Evolutionary conservation across 2,888 invertebrate genomes (phyloP).

Genomic region (Drymonia ruficornis): DNA sequence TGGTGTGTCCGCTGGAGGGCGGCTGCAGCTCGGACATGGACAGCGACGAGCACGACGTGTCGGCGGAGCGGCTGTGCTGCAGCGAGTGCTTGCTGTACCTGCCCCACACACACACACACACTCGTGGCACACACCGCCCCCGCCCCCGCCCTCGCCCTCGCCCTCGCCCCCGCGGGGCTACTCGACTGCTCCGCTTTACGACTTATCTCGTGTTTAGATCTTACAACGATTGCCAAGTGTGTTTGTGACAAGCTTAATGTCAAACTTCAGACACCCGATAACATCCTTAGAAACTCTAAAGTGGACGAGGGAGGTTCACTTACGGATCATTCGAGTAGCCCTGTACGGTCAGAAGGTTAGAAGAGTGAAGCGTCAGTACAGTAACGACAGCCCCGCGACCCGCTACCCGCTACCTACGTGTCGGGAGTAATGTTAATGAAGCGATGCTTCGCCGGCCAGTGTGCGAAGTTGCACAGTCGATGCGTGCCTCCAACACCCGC

Average conservation of each 20-base stretch:
- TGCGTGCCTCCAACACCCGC: not conserved
- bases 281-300: no score
- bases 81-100: constrained; percentile 80
- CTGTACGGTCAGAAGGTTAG: constrained; percentile 13
- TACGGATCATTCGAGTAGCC: constrained; percentile 19
- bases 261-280: no score
- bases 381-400: constrained; percentile 10
- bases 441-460: not conserved
- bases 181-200: not conserved
- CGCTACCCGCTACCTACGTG: constrained; percentile 9
- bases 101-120: constrained; percentile 19
- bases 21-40: constrained; percentile 61
- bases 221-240: no score
- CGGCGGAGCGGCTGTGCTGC: constrained; percentile 77
- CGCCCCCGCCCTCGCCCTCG: not conserved
- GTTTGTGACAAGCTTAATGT: no score
- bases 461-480: not conserved
- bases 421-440: constrained; percentile 7
- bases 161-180: not conserved
- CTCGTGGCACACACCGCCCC: constrained; percentile 12
- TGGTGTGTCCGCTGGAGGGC: constrained; percentile 52
- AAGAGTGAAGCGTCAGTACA: constrained; percentile 28
- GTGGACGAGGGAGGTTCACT: no score
- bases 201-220: no score
- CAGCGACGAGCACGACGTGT: constrained; percentile 69